Evolutionary conservation across 2,797 vertebrate genomes (phyloP).

Genomic region (Arctocebus calabarensis): DNA sequence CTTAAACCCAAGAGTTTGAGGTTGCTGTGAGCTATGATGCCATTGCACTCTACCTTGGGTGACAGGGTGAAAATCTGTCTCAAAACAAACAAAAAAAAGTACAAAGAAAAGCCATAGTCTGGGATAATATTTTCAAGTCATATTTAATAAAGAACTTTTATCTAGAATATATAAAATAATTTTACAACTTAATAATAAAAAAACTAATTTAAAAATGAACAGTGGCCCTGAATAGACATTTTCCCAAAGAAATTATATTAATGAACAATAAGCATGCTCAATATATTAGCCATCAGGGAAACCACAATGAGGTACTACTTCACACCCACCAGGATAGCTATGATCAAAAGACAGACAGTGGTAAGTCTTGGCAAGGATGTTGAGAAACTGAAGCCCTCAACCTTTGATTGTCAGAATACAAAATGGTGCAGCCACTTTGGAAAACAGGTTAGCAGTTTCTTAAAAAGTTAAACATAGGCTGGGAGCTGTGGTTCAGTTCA

Average conservation of each 20-base stretch:
- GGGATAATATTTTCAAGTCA: background rate
- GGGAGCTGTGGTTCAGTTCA: no score
- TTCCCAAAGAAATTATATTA: background rate
- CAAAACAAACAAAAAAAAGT: no score
- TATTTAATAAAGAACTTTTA: background rate
- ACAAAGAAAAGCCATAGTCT: background rate
- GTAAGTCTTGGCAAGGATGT: background rate
- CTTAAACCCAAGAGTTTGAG: no score
- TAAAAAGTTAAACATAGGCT: background rate
- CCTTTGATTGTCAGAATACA: background rate
- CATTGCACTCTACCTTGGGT: no score
- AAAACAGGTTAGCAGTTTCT: background rate
- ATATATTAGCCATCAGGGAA: background rate
- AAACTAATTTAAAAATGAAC: background rate
- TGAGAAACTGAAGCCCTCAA: background rate
- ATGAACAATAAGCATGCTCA: background rate
- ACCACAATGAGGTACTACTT: background rate
- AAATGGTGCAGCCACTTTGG: background rate
- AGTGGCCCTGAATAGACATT: background rate
- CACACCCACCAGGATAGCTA: background rate
- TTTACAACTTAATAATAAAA: background rate
- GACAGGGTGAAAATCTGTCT: no score
- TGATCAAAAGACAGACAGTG: background rate
- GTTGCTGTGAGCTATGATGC: no score
- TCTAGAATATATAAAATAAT: background rate